phyloP scores from a whole-genome alignment of 2,113 vertebrate species.

The Neopipo cinnamomea region DNA sequence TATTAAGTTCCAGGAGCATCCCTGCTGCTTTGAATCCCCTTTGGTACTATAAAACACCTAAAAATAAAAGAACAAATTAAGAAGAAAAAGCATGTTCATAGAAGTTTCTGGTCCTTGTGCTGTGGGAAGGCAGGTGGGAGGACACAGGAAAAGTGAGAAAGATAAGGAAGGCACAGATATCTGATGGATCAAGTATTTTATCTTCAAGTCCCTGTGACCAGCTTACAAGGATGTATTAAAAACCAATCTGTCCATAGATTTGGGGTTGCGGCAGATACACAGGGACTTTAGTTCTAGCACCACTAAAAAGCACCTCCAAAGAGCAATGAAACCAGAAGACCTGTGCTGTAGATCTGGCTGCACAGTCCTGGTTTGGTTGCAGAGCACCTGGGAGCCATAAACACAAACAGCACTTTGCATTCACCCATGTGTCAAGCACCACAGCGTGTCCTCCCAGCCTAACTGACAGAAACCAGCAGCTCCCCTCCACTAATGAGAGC shows the following conservation, averaged over 20 bases:
- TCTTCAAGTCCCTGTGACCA: not conserved
- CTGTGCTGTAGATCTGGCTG: not conserved
- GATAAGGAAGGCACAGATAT: not conserved
- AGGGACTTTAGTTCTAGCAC: conserved; percentile 42
- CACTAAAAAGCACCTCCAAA: conserved; percentile 43
- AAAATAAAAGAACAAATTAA: not conserved
- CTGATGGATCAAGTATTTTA: conserved; percentile 14
- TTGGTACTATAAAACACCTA: not conserved
- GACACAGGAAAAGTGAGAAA: not conserved
- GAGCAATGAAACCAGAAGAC: not conserved
- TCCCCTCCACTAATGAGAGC: not conserved
- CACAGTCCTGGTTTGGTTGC: not conserved
- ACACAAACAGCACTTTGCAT: conserved; percentile 6
- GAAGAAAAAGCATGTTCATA: not conserved
- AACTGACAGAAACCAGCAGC: conserved; percentile 33
- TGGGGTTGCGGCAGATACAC: not conserved
- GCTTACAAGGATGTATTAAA: not conserved
- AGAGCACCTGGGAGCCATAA: conserved; percentile 20
- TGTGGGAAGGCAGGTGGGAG: not conserved
- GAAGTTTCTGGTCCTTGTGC: not conserved
- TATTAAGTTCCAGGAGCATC: conserved; percentile 10
- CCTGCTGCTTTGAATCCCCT: conserved; percentile 13
- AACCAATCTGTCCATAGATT: not conserved
- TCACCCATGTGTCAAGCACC: not conserved
- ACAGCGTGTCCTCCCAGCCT: not conserved